Evolutionary conservation across 2,797 vertebrate genomes (phyloP).

Genomic region (Poecilia picta): DNA sequence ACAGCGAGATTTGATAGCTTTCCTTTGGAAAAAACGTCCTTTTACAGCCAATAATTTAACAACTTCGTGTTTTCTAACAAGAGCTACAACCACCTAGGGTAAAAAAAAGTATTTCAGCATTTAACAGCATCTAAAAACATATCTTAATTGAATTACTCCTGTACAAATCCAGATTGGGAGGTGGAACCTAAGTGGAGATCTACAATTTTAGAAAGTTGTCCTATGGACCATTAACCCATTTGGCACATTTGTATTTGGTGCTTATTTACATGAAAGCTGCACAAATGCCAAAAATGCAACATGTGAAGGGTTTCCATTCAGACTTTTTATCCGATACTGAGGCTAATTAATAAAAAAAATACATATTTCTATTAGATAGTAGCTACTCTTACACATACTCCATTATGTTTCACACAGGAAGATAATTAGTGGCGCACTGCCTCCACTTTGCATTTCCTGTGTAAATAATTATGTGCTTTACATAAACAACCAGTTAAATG

Average conservation of each 20-base stretch:
- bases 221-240: neutral
- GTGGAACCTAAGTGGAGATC: neutral
- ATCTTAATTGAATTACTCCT: neutral
- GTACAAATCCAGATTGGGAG: neutral
- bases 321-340: neutral
- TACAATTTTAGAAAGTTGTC: neutral
- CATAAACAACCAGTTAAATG: neutral
- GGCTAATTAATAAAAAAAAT: neutral
- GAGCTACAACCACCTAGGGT: neutral
- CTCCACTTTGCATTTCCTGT: neutral
- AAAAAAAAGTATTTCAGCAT: neutral
- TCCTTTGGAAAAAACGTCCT: neutral
- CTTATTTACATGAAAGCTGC: neutral
- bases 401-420: neutral
- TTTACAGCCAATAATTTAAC: constrained; percentile 1
- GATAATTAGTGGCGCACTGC: neutral
- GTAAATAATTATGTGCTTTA: neutral
- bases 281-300: neutral
- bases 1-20: constrained; percentile 3
- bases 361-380: neutral
- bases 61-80: neutral
- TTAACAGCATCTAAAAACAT: neutral
- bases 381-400: neutral
- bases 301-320: neutral
- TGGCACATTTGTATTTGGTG: neutral